phyloP scores from a whole-genome alignment of 2,888 invertebrate genomes.

The Xylophagus ater region DNA sequence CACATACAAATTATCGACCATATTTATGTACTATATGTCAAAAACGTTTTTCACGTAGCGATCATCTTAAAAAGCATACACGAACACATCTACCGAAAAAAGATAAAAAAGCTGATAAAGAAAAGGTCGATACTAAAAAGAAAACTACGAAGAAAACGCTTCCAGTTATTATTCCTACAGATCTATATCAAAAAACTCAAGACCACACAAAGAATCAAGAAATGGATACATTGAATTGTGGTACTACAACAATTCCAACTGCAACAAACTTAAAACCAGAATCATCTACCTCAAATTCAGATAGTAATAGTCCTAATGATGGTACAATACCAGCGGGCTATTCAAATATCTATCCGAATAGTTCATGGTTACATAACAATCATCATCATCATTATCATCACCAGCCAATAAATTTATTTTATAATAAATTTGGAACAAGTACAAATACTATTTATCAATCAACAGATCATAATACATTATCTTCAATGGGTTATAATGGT shows the following conservation, averaged over 20 bases:
- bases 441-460: no score
- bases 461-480: no score
- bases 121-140: conserved; percentile 7
- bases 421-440: no score
- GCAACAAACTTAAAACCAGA: no score
- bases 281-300: no score
- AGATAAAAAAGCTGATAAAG: conserved; percentile 25
- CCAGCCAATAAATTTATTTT: neutral
- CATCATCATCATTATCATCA: conserved; percentile 8
- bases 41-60: conserved; percentile 85
- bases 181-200: no score
- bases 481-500: no score
- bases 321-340: conserved; percentile 19
- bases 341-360: conserved; percentile 7
- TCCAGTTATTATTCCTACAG: no score
- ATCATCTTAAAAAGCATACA: conserved; percentile 86
- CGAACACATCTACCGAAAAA: conserved; percentile 61
- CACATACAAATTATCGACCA: conserved; percentile 82
- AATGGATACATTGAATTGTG: no score
- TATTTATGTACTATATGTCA: conserved; percentile 79
- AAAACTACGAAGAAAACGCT: neutral
- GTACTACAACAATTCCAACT: no score
- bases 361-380: conserved; percentile 11
- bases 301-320: conserved; percentile 14
- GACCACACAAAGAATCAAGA: no score